Conservation (phyloP, 2,888 invertebrate species). For the Dicyrtomina minuta region DNA sequence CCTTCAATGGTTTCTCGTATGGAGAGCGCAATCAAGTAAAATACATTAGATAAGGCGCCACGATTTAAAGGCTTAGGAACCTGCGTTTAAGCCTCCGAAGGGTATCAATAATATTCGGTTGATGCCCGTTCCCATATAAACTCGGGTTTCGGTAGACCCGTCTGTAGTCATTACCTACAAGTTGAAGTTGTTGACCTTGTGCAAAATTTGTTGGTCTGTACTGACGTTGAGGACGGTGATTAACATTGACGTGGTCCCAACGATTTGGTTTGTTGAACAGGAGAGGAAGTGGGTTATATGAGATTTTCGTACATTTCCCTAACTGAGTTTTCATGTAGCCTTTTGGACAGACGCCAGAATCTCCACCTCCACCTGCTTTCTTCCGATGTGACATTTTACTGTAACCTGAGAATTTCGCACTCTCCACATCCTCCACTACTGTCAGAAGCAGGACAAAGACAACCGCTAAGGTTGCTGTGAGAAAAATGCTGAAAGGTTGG, state of each 20-base stretch:
- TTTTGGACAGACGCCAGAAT: neutral
- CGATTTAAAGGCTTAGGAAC: no score
- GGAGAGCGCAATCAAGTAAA: no score
- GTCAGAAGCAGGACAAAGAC: neutral
- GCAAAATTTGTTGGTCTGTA: no score
- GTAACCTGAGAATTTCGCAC: slow-evolving; percentile 13
- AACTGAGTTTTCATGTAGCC: slow-evolving; percentile 1
- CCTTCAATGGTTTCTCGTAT: no score
- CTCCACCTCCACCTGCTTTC: neutral
- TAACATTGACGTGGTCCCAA: neutral
- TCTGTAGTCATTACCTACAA: no score
- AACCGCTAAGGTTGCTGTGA: neutral
- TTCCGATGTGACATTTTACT: slow-evolving; percentile 7
- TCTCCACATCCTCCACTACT: neutral
- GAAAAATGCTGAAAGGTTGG: neutral
- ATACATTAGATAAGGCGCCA: no score
- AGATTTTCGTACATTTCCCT: slow-evolving; percentile 11
- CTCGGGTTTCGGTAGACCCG: no score
- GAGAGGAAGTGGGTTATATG: neutral
- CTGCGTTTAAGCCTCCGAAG: no score
- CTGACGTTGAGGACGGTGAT: no score
- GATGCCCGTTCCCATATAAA: no score
- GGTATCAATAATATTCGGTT: no score
- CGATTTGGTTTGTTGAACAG: slow-evolving; percentile 7
- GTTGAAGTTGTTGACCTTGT: no score